A percentile compares a stretch with the other conserved stretches of the same genome.
Conservation (phyloP, 2,888 invertebrate genomes). For the Heliconius aoede region DNA sequence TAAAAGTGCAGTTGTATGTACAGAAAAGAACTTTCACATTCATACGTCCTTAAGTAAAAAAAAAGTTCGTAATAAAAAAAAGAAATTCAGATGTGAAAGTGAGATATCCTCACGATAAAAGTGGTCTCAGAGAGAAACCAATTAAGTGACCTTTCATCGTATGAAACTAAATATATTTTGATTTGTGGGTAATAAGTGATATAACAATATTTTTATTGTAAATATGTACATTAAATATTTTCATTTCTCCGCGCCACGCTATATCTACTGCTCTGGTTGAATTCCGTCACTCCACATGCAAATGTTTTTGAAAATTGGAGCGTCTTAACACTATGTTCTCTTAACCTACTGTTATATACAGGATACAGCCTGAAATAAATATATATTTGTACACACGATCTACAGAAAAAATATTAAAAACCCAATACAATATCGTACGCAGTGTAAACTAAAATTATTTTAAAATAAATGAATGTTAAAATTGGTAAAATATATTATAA, state of each 20-base stretch:
- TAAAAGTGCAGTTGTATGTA: slow-evolving; percentile 10
- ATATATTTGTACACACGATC: background rate
- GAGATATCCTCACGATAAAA: slow-evolving; percentile 29
- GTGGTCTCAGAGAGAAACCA: slow-evolving; percentile 24
- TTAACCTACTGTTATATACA: background rate
- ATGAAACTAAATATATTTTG: background rate
- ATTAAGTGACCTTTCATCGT: slow-evolving; percentile 20
- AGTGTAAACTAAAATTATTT: too few relatives aligned
- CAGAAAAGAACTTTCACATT: slow-evolving; percentile 23
- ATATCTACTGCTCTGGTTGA: too few relatives aligned
- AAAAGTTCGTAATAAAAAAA: slow-evolving; percentile 29
- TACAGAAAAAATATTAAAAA: background rate
- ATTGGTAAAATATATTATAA: too few relatives aligned
- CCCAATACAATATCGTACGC: too few relatives aligned
- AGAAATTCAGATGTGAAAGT: slow-evolving; percentile 38
- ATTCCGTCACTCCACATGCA: background rate
- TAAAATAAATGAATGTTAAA: too few relatives aligned
- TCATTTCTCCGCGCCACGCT: background rate
- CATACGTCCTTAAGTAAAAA: slow-evolving; percentile 28
- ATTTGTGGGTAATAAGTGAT: background rate
- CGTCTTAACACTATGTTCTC: background rate
- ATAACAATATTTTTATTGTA: background rate
- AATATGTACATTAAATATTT: background rate
- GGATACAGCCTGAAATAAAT: background rate
- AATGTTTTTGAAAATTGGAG: background rate